phyloP scores from a whole-genome alignment of 2,113 vertebrate genomes.

The Caretta caretta region DNA sequence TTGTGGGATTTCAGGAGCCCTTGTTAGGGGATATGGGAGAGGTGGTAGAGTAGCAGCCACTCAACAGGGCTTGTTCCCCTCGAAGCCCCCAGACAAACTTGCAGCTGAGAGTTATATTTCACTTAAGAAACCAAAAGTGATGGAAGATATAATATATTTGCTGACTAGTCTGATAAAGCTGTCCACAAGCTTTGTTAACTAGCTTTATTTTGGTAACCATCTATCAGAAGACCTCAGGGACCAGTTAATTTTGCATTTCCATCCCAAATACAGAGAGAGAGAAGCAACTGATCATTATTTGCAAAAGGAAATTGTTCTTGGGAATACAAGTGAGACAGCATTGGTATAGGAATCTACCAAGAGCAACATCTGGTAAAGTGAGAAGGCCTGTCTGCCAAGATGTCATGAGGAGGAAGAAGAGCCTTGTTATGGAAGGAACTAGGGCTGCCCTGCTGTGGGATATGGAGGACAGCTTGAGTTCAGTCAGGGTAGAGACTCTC shows the following conservation, averaged over 20 bases:
- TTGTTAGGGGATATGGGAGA: background rate
- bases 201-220: background rate
- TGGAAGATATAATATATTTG: background rate
- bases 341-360: background rate
- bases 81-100: background rate
- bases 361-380: background rate
- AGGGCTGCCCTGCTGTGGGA: background rate
- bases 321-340: accelerated
- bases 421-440: background rate
- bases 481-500: background rate
- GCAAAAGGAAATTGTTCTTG: background rate
- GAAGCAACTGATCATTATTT: accelerated
- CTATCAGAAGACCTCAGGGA: background rate
- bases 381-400: background rate
- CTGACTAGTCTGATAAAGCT: background rate
- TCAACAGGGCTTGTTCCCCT: background rate
- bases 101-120: background rate
- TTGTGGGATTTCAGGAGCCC: background rate
- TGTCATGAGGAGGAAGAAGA: background rate
- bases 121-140: background rate
- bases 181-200: background rate
- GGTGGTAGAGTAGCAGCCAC: background rate
- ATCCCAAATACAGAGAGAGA: background rate
- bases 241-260: background rate
- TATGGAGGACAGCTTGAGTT: background rate